phyloP scores from a whole-genome alignment of 2,888 invertebrate genomes.

The Dendrolimus houi region DNA sequence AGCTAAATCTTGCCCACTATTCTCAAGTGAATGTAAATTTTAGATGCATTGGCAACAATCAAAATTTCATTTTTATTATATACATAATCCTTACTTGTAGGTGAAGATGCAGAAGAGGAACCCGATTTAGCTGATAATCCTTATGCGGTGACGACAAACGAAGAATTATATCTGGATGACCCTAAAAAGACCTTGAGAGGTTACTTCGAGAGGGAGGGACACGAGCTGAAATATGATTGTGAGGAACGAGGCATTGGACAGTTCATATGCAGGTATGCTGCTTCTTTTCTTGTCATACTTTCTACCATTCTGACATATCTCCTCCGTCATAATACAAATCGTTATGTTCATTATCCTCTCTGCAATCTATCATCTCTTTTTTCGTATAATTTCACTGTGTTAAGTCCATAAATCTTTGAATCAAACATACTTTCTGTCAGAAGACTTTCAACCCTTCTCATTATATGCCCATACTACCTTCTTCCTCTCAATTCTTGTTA shows the following conservation, averaged over 20 bases:
- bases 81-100: constrained; percentile 29
- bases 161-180: constrained; percentile 93
- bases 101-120: constrained; percentile 92
- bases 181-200: constrained; percentile 96
- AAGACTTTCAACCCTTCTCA: no score
- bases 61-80: no score
- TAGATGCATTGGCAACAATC: no score
- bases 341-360: not conserved
- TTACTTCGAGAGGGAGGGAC: constrained; percentile 95
- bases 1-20: no score
- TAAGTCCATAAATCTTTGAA: no score
- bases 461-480: no score
- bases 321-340: not conserved
- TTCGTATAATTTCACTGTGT: no score
- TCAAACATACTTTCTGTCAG: no score
- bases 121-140: constrained; percentile 89
- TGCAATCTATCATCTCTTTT: not conserved
- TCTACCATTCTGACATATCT: not conserved
- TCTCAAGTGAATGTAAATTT: no score
- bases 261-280: constrained; percentile 82
- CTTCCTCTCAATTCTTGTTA: no score
- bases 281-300: not conserved
- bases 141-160: constrained; percentile 87
- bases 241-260: constrained; percentile 91
- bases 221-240: constrained; percentile 89